Conservation (phyloP, 2,113 vertebrate species). For the Sciurus niger region DNA sequence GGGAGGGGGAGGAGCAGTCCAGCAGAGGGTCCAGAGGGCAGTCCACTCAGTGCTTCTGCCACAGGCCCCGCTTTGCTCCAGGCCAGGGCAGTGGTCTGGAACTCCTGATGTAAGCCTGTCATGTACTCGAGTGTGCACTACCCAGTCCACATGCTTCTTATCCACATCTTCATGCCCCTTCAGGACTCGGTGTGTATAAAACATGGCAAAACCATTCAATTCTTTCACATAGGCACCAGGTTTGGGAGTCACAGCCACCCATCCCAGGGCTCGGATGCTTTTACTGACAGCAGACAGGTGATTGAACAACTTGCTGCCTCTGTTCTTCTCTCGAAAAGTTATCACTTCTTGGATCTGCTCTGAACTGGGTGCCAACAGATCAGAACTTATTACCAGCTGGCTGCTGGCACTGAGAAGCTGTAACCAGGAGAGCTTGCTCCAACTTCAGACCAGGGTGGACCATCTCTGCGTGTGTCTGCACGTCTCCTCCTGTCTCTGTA, state of each 20-base stretch:
- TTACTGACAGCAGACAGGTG: constrained; percentile 97
- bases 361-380: constrained; percentile 93
- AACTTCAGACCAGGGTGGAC: constrained; percentile 91
- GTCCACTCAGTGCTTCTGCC: constrained; percentile 89
- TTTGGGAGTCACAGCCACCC: constrained; percentile 97
- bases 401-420: constrained; percentile 94
- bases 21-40: constrained; percentile 83
- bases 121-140: constrained; percentile 96
- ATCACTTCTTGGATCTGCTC: constrained; percentile 93
- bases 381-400: constrained; percentile 89
- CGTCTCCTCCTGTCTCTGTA: constrained; percentile 95
- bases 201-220: constrained; percentile 97
- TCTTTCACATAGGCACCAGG: constrained; percentile 97
- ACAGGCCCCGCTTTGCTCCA: constrained; percentile 97
- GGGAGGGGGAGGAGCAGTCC: constrained; percentile 94
- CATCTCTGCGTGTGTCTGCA: constrained; percentile 97
- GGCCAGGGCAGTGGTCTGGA: constrained; percentile 94
- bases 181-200: constrained; percentile 98
- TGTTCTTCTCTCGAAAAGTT: constrained; percentile 94
- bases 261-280: constrained; percentile 96
- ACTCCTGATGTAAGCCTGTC: constrained; percentile 96
- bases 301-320: constrained; percentile 94
- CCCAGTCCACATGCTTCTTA: constrained; percentile 97
- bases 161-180: constrained; percentile 99
- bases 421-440: constrained; percentile 91